Conservation (phyloP, 1,140 invertebrate species). For the Drosophila ananassae region DNA sequence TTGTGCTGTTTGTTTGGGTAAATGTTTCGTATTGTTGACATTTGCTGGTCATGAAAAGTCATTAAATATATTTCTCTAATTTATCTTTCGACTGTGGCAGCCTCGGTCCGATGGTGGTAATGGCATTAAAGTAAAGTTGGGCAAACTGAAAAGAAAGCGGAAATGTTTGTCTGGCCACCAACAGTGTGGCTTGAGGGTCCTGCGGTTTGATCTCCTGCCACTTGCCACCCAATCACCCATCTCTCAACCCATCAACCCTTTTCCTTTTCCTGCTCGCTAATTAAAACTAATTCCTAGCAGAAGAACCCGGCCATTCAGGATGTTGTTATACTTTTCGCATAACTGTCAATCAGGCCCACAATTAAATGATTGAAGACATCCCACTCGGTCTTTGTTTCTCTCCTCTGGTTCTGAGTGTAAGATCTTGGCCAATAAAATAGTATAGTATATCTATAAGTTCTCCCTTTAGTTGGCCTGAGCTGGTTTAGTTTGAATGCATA, state of each 20-base stretch:
- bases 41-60: slow-evolving; percentile 81
- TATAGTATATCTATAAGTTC: slow-evolving; percentile 17
- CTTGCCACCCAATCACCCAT: background rate
- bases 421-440: slow-evolving; percentile 34
- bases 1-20: slow-evolving; percentile 47
- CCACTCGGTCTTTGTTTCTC: background rate
- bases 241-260: slow-evolving; percentile 1
- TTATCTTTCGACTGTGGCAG: slow-evolving; percentile 73
- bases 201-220: slow-evolving; percentile 25
- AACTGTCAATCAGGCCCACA: slow-evolving; percentile 74
- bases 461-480: slow-evolving; percentile 13
- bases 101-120: slow-evolving; percentile 57
- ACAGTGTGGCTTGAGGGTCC: slow-evolving; percentile 14
- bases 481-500: slow-evolving; percentile 51
- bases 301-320: slow-evolving; percentile 37
- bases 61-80: slow-evolving; percentile 83
- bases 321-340: slow-evolving; percentile 73
- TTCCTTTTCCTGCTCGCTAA: slow-evolving; percentile 53
- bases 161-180: slow-evolving; percentile 49
- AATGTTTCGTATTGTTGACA: slow-evolving; percentile 78
- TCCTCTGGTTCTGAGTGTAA: slow-evolving; percentile 17
- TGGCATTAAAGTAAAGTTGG: slow-evolving; percentile 64
- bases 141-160: slow-evolving; percentile 48
- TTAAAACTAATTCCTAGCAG: slow-evolving; percentile 72
- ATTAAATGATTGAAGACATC: slow-evolving; percentile 83